Base-by-base conservation (phyloP, 2,888 invertebrate species). In the Brassicogethes aeneus region DNA sequence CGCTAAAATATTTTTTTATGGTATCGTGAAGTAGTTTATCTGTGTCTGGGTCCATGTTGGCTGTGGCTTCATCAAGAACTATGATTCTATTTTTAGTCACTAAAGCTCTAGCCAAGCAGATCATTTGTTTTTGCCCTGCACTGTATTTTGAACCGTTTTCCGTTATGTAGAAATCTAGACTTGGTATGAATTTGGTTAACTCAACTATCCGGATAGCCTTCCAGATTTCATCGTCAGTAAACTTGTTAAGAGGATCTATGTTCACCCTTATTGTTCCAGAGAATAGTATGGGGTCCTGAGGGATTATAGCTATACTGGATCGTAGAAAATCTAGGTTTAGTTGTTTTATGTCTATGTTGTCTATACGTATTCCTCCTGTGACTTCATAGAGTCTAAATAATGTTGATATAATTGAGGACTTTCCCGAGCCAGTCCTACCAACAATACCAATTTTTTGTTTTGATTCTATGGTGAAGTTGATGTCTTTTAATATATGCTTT, bases 201-300 rank as follows among this genome's bases (percentile, higher is more conserved):
- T 47, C 47, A 8, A 73, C 71, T 59, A 64, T 53, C 15, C 50
- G 49, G 7, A 59, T 35, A 3, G 51, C 55, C 2, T 42, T 42
- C 59, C 59, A 59, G 15, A 59, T 51, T 30, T 53, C 51, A 13
- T 46, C 42, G 34, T 57, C 57, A 1, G 46, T 38, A 17, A 55
- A 50, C 14, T 43, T 41, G 16, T 45, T 41, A 17, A 44, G 43
- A 3, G 59, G 59, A 40, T 59, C 59, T 2, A 59, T 32, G 41
- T 59, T 59, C n/a, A 60, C 62, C 15, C 79, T 62, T 16, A 80
- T 57, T 2, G 73, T 71, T 16, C 76, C 77, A 0, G 86, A 84
- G 69, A 94, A 88, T 36, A 89, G 68, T 40, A 88, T 83, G 0
- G 89, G 88, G 58, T 88, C 87, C 64, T 89, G 89, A 0, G 89